Conservation (phyloP, 2,797 vertebrate genomes). For the Hafferia zeledoni region DNA sequence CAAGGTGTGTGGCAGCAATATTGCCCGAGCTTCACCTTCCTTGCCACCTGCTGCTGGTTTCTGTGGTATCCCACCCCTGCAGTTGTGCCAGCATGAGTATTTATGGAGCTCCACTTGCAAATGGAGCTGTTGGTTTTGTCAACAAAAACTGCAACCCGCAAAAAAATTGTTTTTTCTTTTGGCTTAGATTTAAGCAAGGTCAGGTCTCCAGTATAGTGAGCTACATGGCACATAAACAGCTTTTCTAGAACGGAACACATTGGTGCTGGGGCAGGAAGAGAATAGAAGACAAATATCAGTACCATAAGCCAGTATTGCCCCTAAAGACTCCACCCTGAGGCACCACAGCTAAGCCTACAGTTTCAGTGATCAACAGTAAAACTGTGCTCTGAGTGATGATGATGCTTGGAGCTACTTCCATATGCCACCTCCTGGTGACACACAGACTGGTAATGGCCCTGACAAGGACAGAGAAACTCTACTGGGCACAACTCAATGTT, state of each 20-base stretch:
- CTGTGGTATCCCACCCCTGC: not conserved
- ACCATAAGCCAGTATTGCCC: not conserved
- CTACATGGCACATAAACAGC: not conserved
- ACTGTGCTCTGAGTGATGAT: not conserved
- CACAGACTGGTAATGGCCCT: not conserved
- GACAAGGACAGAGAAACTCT: not conserved
- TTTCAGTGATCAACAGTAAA: not conserved
- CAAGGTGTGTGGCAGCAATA: not conserved
- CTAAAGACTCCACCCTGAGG: not conserved
- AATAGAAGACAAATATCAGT: not conserved
- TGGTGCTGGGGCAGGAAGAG: not conserved
- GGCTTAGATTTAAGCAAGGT: not conserved
- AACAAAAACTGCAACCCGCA: not conserved
- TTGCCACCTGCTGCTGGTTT: constrained; percentile 38
- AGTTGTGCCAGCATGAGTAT: not conserved
- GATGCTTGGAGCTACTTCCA: not conserved
- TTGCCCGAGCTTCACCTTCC: not conserved
- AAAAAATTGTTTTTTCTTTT: not conserved
- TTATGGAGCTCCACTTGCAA: constrained; percentile 1
- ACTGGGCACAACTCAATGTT: not conserved
- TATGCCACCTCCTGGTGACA: not conserved
- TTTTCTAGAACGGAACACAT: not conserved
- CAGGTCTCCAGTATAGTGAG: not conserved
- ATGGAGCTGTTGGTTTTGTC: not conserved
- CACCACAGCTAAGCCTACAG: not conserved